Evolutionary conservation across 2,113 vertebrate species (phyloP).

Genomic region (Cariama cristata): DNA sequence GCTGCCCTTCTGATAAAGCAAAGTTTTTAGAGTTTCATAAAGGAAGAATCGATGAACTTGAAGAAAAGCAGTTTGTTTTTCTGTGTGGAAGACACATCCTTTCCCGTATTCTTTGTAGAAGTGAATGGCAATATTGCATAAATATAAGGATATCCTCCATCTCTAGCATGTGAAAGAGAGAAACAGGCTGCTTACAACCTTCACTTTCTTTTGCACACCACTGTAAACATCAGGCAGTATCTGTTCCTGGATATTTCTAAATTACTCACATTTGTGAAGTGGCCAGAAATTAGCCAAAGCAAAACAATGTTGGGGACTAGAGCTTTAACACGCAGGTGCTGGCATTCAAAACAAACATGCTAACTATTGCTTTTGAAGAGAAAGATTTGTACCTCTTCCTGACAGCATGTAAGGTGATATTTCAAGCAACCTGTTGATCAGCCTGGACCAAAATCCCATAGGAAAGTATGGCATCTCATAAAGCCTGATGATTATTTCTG

Average conservation of each 20-base stretch:
- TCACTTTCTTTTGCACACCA: neutral
- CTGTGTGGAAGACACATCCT: neutral
- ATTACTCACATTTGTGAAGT: neutral
- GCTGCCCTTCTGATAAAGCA: neutral
- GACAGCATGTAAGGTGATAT: conserved; percentile 88
- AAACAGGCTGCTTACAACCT: neutral
- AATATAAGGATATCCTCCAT: neutral
- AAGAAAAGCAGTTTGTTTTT: neutral
- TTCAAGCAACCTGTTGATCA: conserved; percentile 92
- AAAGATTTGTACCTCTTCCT: conserved; percentile 83
- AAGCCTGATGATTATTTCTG: conserved; percentile 90
- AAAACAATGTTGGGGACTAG: neutral
- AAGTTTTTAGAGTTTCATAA: neutral
- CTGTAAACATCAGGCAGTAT: neutral
- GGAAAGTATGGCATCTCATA: conserved; percentile 98
- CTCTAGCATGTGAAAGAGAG: neutral
- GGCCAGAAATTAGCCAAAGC: neutral
- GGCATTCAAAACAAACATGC: neutral
- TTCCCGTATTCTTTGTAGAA: neutral
- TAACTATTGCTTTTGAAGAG: neutral
- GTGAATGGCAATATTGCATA: neutral
- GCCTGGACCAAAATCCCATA: conserved; percentile 96
- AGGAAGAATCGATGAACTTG: neutral
- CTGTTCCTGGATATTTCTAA: neutral
- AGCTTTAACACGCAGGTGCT: neutral